phyloP scores from a whole-genome alignment of 2,113 vertebrate species.

The Peromyscus polionotus region DNA sequence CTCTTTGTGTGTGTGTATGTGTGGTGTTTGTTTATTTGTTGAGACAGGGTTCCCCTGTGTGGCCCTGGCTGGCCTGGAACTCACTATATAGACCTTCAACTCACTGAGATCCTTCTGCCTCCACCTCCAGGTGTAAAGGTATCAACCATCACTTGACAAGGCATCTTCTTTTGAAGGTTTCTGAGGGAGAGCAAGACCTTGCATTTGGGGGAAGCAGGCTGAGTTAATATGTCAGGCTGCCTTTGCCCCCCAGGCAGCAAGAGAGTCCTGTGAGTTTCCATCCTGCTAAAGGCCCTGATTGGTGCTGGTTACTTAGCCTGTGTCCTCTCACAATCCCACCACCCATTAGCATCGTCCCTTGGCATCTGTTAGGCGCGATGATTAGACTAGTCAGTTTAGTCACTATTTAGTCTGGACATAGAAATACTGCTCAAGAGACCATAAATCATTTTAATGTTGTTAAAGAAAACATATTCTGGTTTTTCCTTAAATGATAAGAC shows the following conservation, averaged over 20 bases:
- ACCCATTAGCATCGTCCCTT: background rate
- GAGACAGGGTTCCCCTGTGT: background rate
- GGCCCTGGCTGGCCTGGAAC: background rate
- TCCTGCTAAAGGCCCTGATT: background rate
- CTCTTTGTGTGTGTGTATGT: background rate
- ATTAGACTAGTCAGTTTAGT: background rate
- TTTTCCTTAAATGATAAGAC: background rate
- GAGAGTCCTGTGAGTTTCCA: background rate
- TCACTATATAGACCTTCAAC: background rate
- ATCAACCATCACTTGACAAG: background rate
- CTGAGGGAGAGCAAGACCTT: background rate
- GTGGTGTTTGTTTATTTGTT: background rate
- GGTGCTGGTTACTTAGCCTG: background rate
- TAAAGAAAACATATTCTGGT: background rate
- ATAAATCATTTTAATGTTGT: background rate
- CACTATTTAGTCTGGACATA: background rate
- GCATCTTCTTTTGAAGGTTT: background rate
- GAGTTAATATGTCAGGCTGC: background rate
- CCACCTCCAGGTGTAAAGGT: background rate
- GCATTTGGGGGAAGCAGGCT: background rate
- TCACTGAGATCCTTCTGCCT: background rate
- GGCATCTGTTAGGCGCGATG: background rate
- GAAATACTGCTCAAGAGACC: background rate
- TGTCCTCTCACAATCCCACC: background rate
- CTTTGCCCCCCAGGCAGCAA: background rate